Evolutionary conservation across 2,113 vertebrate species (phyloP).

Genomic region (Seriola aureovittata): DNA sequence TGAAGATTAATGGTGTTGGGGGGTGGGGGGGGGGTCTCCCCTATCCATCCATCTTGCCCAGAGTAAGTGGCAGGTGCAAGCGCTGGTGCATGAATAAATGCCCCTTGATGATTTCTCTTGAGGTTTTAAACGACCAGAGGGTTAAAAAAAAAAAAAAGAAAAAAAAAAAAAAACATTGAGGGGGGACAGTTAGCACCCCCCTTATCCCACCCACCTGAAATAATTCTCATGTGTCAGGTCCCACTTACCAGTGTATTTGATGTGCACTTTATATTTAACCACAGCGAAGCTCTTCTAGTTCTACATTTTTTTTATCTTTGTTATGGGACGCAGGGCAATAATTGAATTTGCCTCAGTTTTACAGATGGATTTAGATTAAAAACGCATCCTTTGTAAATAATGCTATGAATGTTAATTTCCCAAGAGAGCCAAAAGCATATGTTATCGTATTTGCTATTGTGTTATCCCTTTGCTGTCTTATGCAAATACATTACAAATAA

Average conservation of each 20-base stretch:
- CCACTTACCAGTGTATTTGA: constrained; percentile 19
- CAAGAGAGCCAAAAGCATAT: constrained; percentile 12
- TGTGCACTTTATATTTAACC: constrained; percentile 8
- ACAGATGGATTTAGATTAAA: constrained; percentile 33
- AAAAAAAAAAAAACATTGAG: neutral
- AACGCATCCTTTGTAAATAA: constrained; percentile 10
- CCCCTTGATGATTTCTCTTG: constrained; percentile 76
- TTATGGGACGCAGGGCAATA: neutral
- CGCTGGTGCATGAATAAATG: constrained; percentile 75
- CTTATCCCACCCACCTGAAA: constrained; percentile 35
- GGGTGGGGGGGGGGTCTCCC: constrained; percentile 43
- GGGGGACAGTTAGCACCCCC: neutral
- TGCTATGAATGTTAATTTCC: constrained; percentile 46
- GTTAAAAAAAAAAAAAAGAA: neutral
- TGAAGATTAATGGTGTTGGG: constrained; percentile 75
- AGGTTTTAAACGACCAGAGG: constrained; percentile 55
- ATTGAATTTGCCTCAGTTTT: constrained; percentile 8
- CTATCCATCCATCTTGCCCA: constrained; percentile 72
- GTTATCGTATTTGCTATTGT: constrained; percentile 22
- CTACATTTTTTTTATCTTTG: neutral
- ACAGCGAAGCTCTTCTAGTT: neutral
- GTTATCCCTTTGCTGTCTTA: constrained; percentile 6
- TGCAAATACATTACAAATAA: constrained; percentile 27
- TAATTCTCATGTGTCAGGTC: constrained; percentile 9
- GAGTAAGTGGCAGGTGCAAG: constrained; percentile 78